These are phyloP conservation scores for Crotophaga sulcirostris DNA, from an alignment of 2,113 vertebrate species.

Conservation along the genomic window DNA sequence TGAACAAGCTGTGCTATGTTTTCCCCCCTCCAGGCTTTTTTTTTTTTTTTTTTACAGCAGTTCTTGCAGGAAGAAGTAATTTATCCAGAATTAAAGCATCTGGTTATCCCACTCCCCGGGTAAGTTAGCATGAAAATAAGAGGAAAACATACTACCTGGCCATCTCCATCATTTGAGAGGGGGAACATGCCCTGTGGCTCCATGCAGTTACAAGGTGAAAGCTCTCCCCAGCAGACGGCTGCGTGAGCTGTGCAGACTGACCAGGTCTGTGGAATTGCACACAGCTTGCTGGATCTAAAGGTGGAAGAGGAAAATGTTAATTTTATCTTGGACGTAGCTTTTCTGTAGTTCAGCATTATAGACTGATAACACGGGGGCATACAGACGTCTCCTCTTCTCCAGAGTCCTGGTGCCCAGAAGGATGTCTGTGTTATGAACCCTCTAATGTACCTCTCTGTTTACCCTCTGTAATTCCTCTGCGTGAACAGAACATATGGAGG, in stretches of 20 bases:
- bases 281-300: not conserved
- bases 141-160: not conserved
- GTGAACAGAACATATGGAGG: not conserved
- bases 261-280: not conserved
- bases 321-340: not conserved
- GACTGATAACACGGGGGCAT: not conserved
- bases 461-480: not conserved
- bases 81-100: conserved; percentile 54
- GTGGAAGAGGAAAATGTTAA: not conserved
- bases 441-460: not conserved
- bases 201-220: not conserved
- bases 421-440: not conserved
- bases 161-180: not conserved
- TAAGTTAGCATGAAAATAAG: conserved; percentile 3
- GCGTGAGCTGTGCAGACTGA: not conserved
- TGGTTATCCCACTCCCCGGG: not conserved
- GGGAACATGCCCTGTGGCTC: not conserved
- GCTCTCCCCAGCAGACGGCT: fast-evolving
- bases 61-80: conserved; percentile 39
- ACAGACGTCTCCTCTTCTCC: not conserved
- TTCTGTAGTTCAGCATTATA: not conserved
- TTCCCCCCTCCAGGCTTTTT: conserved; percentile 12
- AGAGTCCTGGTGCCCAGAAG: not conserved
- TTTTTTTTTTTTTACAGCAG: not conserved
- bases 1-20: conserved; percentile 27